Conservation (phyloP, 2,113 vertebrate species). For the Aix galericulata region DNA sequence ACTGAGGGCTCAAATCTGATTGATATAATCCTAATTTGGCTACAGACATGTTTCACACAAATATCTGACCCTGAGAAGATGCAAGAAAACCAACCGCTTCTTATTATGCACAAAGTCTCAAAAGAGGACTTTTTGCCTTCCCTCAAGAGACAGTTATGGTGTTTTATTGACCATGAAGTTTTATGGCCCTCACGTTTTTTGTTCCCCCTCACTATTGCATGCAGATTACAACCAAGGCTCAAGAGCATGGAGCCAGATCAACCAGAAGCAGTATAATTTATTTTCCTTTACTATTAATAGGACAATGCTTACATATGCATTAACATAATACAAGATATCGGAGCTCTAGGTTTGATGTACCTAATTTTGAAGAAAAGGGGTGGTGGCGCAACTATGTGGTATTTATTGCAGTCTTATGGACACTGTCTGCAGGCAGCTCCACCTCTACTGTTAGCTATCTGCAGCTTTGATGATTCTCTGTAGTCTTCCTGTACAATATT, state of each 20-base stretch:
- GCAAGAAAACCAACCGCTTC: background rate
- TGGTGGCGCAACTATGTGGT: background rate
- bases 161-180: background rate
- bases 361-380: background rate
- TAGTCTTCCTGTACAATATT: background rate
- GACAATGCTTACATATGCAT: background rate
- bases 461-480: background rate
- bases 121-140: background rate
- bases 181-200: background rate
- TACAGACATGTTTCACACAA: background rate
- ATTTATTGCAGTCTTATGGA: background rate
- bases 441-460: background rate
- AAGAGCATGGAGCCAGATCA: background rate
- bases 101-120: background rate
- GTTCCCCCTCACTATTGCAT: background rate
- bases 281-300: background rate
- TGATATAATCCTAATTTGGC: background rate
- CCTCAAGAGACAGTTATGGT: background rate
- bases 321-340: background rate
- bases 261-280: background rate
- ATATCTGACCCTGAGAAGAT: background rate
- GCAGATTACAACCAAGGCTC: background rate
- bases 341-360: background rate
- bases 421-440: background rate
- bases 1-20: background rate